Evolutionary conservation across 2,113 vertebrate species (phyloP), one percentile per base, ranked within the genome.

Genomic region (Athene noctua): DNA sequence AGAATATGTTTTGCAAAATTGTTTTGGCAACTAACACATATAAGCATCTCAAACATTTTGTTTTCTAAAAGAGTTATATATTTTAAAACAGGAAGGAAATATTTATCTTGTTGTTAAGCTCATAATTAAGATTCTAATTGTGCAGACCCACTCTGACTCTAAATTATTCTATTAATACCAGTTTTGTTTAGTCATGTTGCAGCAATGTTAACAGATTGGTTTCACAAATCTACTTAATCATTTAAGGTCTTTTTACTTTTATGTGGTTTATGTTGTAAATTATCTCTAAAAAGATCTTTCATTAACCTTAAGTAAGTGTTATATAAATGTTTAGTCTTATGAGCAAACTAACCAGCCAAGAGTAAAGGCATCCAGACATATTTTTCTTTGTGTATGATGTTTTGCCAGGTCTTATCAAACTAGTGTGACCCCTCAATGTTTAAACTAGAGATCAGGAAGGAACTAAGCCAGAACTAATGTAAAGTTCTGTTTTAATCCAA

Each of bases 151-250:
- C 26, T 89, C 59, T 49, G 29, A 34, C 29, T 86, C 30, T 40
- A 93, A 93, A 88, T 90, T 88, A 93, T 80, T 94, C 80, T 88
- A 93, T 80, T 95, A 81, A 78, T 68, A 81, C 10, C 54, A 4
- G 16, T 14, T 96, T 65, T 26, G n/a, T 94, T 94, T 93, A 82
- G 90, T 71, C 55, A 13, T 66, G 32, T 14, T 55, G 54, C 54
- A 93, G n/a, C 29, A 89, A 71, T 46, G 17, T 73, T 94, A 90
- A 58, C 51, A 86, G 77, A 96, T 22, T 46, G 10, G 30, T 87
- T 86, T 25, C 54, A 63, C 47, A 66, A 30, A 63, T 86, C 14
- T 81, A 9, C 19, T 75, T 80, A 81, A 78, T 89, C 11, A 86
- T 74, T 96, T 80, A 88, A 88, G 19, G 18, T 5, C 20, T 80